phyloP scores from a whole-genome alignment of 1,140 invertebrate species.

The Drosophila sproati region DNA sequence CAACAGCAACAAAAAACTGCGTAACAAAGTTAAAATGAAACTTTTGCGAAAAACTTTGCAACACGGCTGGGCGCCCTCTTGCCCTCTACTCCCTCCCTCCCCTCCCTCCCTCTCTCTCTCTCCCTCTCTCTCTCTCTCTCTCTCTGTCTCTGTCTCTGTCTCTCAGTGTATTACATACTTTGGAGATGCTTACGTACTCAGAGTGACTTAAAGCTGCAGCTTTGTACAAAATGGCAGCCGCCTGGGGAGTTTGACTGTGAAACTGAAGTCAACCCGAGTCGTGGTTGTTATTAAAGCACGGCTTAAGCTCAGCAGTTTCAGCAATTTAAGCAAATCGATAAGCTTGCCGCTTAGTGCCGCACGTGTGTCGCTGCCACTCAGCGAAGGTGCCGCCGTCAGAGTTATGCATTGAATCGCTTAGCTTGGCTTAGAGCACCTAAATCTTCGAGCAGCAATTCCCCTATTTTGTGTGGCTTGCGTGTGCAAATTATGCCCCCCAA shows the following conservation, averaged over 20 bases:
- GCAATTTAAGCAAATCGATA: conserved; percentile 42
- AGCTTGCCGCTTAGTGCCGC: conserved; percentile 22
- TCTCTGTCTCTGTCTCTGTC: not conserved
- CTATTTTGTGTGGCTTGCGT: conserved; percentile 3
- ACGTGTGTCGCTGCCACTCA: not conserved
- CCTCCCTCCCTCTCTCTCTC: not conserved
- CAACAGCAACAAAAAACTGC: conserved; percentile 39
- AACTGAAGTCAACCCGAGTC: not conserved
- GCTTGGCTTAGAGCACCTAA: not conserved
- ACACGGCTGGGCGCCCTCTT: not conserved
- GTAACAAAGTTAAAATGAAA: conserved; percentile 79
- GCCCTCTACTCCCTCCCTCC: not conserved
- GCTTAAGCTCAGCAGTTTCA: conserved; percentile 19
- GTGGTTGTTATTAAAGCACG: conserved; percentile 20
- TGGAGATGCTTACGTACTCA: conserved; percentile 12
- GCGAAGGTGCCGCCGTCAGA: not conserved
- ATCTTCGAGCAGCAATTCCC: not conserved
- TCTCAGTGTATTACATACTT: too few species aligned
- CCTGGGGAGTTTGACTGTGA: not conserved
- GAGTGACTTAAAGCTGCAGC: conserved; percentile 19
- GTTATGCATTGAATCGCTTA: conserved; percentile 10
- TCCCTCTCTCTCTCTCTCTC: not conserved
- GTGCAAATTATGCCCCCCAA: conserved; percentile 23
- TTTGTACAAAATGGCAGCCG: conserved; percentile 28
- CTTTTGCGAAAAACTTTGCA: conserved; percentile 67